These are phyloP conservation scores for Cephalotes varians DNA, from an alignment of 2,888 invertebrate genomes.

Conservation along the genomic window DNA sequence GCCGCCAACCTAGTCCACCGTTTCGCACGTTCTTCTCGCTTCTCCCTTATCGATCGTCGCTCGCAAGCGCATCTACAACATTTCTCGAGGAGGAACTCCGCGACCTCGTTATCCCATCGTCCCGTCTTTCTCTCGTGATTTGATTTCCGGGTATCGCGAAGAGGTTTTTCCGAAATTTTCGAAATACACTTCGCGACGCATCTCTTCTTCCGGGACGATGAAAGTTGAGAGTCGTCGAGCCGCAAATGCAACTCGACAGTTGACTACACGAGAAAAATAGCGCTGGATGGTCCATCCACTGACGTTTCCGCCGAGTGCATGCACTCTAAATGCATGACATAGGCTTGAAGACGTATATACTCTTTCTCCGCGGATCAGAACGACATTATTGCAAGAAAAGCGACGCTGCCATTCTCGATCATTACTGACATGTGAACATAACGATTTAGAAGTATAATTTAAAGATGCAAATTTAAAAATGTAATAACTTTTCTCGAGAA, in stretches of 20 bases:
- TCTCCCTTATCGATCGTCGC: constrained; percentile 40
- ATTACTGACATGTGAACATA: neutral
- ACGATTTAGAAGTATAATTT: neutral
- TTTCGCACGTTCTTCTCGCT: constrained; percentile 22
- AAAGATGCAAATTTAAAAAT: neutral
- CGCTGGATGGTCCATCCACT: constrained; percentile 45
- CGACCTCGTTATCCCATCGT: neutral
- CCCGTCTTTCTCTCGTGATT: neutral
- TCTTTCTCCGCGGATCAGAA: constrained; percentile 20
- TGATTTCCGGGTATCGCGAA: constrained; percentile 23
- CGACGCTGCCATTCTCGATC: constrained; percentile 28
- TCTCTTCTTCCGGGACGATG: constrained; percentile 6
- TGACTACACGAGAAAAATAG: constrained; percentile 49
- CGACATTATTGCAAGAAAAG: neutral
- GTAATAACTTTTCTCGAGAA: constrained; percentile 11
- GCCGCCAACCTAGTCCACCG: neutral
- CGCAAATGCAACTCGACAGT: constrained; percentile 47
- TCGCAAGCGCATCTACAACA: constrained; percentile 9
- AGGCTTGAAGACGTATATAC: constrained; percentile 16
- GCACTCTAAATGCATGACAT: constrained; percentile 52
- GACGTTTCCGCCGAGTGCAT: constrained; percentile 45
- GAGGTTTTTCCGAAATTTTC: constrained; percentile 39
- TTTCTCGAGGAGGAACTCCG: constrained; percentile 6
- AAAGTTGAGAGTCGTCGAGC: constrained; percentile 27
- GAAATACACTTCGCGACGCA: constrained; percentile 1